A percentile compares a stretch with the other conserved stretches of the same genome.
Evolutionary conservation across 2,797 vertebrate species (phyloP).

Genomic region (Eurystomus glaucurus): DNA sequence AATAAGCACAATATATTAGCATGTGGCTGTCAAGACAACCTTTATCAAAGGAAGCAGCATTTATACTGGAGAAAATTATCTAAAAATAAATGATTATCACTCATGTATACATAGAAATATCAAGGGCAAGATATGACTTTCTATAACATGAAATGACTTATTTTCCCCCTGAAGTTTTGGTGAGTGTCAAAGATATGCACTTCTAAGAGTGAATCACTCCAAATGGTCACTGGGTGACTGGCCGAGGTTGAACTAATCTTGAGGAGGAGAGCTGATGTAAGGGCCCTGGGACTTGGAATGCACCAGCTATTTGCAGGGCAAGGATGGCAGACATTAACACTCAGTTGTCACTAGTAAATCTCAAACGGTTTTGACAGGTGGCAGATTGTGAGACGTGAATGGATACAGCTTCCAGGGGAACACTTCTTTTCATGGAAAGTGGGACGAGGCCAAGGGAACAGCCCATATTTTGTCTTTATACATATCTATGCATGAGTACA

Average conservation of each 20-base stretch:
- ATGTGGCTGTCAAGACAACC: constrained; percentile 37
- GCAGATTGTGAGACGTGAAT: not conserved
- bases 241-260: constrained; percentile 60
- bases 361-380: constrained; percentile 68
- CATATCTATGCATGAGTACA: not conserved
- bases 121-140: constrained; percentile 73
- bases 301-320: constrained; percentile 61
- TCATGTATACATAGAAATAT: constrained; percentile 71
- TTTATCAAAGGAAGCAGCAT: constrained; percentile 54
- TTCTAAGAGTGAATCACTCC: constrained; percentile 74
- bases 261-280: constrained; percentile 59
- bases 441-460: constrained; percentile 36
- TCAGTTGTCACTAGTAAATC: constrained; percentile 72
- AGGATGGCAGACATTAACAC: constrained; percentile 66
- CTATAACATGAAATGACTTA: constrained; percentile 65
- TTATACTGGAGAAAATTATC: constrained; percentile 55
- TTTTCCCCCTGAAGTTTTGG: constrained; percentile 36
- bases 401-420: constrained; percentile 47
- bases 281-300: constrained; percentile 59
- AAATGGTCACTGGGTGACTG: constrained; percentile 69
- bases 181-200: constrained; percentile 37
- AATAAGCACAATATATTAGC: constrained; percentile 37
- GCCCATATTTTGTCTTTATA: constrained; percentile 19
- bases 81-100: constrained; percentile 72
- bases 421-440: constrained; percentile 33